A percentile compares a stretch with the other conserved stretches of the same genome.
Evolutionary conservation across 2,113 vertebrate genomes (phyloP).

Genomic region (Bucco capensis): DNA sequence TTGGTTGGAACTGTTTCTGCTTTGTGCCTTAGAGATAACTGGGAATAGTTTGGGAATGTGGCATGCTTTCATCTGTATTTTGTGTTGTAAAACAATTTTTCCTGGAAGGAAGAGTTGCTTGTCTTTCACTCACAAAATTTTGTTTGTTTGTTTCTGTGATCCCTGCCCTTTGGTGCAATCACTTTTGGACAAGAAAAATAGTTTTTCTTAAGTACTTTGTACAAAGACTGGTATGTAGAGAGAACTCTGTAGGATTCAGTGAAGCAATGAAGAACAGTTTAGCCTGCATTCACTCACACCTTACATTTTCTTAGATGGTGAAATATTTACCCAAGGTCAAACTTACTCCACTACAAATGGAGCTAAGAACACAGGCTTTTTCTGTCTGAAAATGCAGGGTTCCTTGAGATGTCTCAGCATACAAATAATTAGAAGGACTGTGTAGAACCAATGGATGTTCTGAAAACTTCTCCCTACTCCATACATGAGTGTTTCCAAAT

Average conservation of each 20-base stretch:
- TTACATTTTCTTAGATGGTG: background rate
- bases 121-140: background rate
- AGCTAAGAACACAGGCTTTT: background rate
- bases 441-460: background rate
- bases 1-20: background rate
- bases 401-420: background rate
- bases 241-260: background rate
- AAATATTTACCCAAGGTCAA: background rate
- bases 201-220: background rate
- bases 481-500: background rate
- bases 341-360: background rate
- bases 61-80: background rate
- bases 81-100: background rate
- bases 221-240: background rate
- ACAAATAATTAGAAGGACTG: background rate
- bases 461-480: background rate
- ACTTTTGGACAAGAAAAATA: background rate
- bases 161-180: background rate
- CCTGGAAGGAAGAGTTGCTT: background rate
- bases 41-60: background rate
- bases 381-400: background rate
- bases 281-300: background rate
- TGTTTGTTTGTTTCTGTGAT: background rate
- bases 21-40: background rate
- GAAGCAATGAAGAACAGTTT: background rate